Evolutionary conservation across 2,113 vertebrate genomes (phyloP), one percentile per base, ranked within the genome.

Genomic region (Psittacus erithacus): DNA sequence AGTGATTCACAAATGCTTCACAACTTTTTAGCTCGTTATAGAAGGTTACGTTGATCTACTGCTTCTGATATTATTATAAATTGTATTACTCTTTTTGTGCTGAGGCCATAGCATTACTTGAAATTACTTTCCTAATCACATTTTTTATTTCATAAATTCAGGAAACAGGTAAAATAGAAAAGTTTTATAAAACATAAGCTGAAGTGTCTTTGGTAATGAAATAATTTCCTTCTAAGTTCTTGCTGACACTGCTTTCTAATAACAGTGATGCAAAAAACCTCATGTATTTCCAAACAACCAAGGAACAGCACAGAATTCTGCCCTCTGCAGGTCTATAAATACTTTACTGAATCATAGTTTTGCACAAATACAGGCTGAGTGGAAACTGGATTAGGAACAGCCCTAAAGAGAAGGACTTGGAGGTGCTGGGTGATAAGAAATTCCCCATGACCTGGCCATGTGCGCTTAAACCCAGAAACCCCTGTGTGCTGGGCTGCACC

Each of bases 111-210:
- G 31, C 47, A 70, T 93, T 96, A 52, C 74, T 93, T 96, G 73
- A 97, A 92, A 96, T 95, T 97, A 92, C 84, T 83, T 96, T 96
- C 67, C 47, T 95, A 96, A 96, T 82, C 55, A 95, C 62, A 91
- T 91, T 96, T 92, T 38, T 38, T 95, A 88, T 73, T 39, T 95
- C 93, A 88, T 96, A 97, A 97, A 97, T 97, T 97, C 57, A 77
- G 50, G 15, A 93, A 74, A 86, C 67, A 94, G 75, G 59, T 87
- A 93, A 95, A 97, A 97, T n/a, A 95, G 68, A 76, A 82, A 95
- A 94, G 24, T 82, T 98, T 93, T 96, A 88, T 70, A 95, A 95
- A 95, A 53, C 82, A 31, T 90, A 93, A 96, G 38, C 55, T 96
- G 38, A 94, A 79, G 39, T 85, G 65, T 92, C 64, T 79, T 86